Evolutionary conservation across 2,888 invertebrate species (phyloP), one percentile per base, ranked within the genome.

Genomic region (Conus canariensis): DNA sequence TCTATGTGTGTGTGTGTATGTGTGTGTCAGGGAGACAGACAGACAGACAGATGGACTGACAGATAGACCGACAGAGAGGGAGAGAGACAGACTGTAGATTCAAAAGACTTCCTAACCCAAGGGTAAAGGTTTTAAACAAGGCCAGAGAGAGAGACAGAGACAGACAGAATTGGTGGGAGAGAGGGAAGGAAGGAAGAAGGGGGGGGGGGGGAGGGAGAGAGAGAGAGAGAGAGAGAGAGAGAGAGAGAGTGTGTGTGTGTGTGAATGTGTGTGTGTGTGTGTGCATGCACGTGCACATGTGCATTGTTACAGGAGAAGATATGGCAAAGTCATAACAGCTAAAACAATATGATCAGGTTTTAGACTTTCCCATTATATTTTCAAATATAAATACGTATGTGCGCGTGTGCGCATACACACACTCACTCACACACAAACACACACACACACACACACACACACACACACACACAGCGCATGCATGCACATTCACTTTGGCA

Each of bases 191-290:
- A 77, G 70, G 60, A 58, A 77, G 16, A 56, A 59, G 87, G 59
- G 87, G 90, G 92, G 80, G 91, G 90, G 8, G 19, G 8, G 19
- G 70, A 83, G 83, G 16, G 83, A 83, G 83, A 83, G 83, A 83
- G 83, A 83, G 83, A 83, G 83, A 83, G 83, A 25, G 83, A 83
- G 83, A 25, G 83, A 83, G 25, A 22, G 58, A 85, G 58, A 56
- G 85, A 59, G 58, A 56, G 85, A 59, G 3, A 0, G 83, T 64
- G 64, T 64, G 64, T 64, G 64, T 64, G 64, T 64, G 64, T 64
- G 64, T 64, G 64, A 45, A 45, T 16, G 80, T 19, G 80, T 12
- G 85, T 25, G 85, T 25, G 85, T 45, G 45, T 45, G 45, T 45
- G 45, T 45, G 45, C 3, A 3, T 45, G 45, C 45, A 3, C 4